These are phyloP conservation scores for Dromococcyx pavoninus DNA, from an alignment of 2,797 vertebrate genomes.

Conservation along the genomic window DNA sequence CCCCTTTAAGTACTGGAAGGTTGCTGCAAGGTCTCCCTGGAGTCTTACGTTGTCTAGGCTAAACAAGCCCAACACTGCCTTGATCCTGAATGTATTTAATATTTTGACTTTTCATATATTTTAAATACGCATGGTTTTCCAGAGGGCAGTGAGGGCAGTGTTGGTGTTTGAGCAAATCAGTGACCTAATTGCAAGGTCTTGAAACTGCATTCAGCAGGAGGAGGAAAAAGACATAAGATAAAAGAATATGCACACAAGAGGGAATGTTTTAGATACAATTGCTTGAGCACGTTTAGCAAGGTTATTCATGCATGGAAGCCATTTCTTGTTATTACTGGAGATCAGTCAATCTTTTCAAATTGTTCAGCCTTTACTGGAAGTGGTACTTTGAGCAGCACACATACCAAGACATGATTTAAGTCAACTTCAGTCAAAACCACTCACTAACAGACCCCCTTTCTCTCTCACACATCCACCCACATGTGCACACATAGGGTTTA, in stretches of 20 bases:
- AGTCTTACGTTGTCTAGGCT: no score
- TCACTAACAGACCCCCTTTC: background rate
- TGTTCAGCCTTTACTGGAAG: background rate
- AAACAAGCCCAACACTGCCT: background rate
- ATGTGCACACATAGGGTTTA: accelerated
- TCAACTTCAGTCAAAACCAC: background rate
- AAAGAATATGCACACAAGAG: background rate
- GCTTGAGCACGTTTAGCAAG: background rate
- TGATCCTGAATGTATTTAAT: background rate
- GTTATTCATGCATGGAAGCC: background rate
- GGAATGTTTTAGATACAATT: background rate
- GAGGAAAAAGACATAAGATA: background rate
- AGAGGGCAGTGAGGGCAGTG: background rate
- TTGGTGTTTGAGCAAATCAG: background rate
- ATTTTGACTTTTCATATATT: background rate
- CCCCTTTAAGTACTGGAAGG: no score
- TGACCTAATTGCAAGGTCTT: background rate
- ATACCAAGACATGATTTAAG: accelerated
- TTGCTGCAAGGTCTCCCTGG: no score
- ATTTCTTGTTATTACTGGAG: conserved; percentile 25
- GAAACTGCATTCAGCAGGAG: background rate
- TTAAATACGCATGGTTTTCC: background rate
- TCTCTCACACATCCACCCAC: accelerated
- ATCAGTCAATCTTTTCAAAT: background rate
- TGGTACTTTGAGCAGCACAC: background rate